Conservation (phyloP, 2,797 vertebrate species). For the Manis crassicaudata region DNA sequence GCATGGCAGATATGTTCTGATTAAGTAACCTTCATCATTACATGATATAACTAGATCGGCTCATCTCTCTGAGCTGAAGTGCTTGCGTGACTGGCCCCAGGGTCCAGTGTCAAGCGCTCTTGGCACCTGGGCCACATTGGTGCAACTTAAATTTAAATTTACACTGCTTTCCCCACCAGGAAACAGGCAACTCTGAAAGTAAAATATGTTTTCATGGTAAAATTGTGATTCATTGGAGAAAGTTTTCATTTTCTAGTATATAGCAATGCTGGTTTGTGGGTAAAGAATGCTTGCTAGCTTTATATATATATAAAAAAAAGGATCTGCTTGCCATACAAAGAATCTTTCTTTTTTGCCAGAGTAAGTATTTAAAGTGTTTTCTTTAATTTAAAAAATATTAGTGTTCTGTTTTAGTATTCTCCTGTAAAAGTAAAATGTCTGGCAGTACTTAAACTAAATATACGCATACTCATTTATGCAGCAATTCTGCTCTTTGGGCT, state of each 20-base stretch:
- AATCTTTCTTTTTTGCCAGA: background rate
- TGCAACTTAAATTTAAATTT: background rate
- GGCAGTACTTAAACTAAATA: background rate
- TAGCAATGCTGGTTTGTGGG: background rate
- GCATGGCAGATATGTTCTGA: background rate
- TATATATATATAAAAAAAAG: background rate
- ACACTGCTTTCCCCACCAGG: background rate
- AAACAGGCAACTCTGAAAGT: background rate
- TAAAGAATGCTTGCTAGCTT: constrained; percentile 12
- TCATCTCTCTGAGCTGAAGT: background rate
- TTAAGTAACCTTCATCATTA: background rate
- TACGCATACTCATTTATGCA: background rate
- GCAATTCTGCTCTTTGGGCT: background rate
- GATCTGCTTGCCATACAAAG: background rate
- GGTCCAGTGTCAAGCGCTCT: background rate
- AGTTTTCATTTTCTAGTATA: background rate
- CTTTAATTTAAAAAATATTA: constrained; percentile 58
- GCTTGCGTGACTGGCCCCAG: background rate
- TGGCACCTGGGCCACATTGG: background rate
- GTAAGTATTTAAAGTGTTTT: constrained; percentile 54
- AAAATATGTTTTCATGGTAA: background rate
- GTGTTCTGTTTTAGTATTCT: constrained; percentile 30
- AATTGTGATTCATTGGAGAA: background rate
- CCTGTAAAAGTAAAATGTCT: constrained; percentile 51
- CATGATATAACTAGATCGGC: background rate